Percentiles rank a stretch among this genome's conserved stretches.
Conservation (phyloP, 2,797 vertebrate species). For the Arremon brunneinucha region DNA sequence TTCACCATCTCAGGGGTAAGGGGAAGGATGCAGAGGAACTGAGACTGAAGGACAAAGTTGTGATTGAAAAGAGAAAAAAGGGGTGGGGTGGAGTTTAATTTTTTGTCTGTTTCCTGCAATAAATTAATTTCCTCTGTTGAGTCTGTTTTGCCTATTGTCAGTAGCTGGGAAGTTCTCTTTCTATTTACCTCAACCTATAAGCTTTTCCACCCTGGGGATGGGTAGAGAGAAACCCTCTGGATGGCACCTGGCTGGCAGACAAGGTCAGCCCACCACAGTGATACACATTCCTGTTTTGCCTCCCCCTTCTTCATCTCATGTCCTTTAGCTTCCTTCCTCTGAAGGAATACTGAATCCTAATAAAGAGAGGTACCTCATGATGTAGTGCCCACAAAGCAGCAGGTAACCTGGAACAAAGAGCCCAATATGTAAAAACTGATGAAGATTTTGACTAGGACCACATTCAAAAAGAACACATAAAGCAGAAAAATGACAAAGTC, state of each 20-base stretch:
- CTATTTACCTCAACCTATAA: neutral
- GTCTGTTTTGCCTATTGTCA: neutral
- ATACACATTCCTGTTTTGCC: neutral
- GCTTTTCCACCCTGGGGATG: neutral
- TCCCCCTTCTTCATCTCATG: neutral
- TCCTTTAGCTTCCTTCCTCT: conserved; percentile 6
- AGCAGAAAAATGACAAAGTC: neutral
- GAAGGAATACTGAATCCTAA: neutral
- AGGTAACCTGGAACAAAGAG: neutral
- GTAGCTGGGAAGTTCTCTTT: neutral
- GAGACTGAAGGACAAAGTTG: neutral
- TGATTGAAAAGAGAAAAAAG: neutral
- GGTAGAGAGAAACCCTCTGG: neutral
- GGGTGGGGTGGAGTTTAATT: fast-evolving
- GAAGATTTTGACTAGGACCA: neutral
- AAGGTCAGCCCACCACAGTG: neutral
- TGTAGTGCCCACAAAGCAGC: neutral
- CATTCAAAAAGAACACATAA: neutral
- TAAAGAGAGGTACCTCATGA: neutral
- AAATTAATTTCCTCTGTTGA: neutral
- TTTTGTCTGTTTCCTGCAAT: neutral
- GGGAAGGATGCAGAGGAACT: neutral
- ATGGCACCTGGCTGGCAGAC: neutral
- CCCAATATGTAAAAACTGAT: neutral
- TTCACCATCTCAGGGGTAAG: neutral